Evolutionary conservation across 2,888 invertebrate species (phyloP), one percentile per base, ranked within the genome.

Genomic region (Pyrrhia umbra): DNA sequence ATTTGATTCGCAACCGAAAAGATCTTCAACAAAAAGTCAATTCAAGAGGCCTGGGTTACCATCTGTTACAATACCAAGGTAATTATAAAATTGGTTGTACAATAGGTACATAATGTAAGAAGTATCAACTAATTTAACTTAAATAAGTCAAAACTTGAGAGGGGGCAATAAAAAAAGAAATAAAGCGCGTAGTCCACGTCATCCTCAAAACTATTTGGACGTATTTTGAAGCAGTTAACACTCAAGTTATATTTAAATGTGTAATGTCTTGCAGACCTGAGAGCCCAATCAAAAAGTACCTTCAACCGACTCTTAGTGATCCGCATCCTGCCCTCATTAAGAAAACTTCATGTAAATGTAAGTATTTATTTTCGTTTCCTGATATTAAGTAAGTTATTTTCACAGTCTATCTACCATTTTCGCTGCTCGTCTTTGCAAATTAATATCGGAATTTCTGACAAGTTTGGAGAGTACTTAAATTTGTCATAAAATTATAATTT

Each of bases 291-390:
- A 96, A 97, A 77, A 98, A 97, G 85, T 98, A 97, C 88, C 90
- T 98, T 60, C 97, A 97, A 13, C 98, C 98, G 1, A 98, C 97
- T 0, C 91, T 98, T 47, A 98, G 98, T 20, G 98, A 98, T 91
- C 96, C 96, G 4, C 95, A 95, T 80, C 96, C 96, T 0, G 92
- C 96, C 6, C 95, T 96, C 0, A 95, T 95, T 37, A 96, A 95
- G 79, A 94, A 97, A 87, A 92, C 96, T 50, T 87, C 96, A 82
- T 95, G 97, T 96, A 95, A 95, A 94, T 92, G 74, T 60, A 50
- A 71, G 59, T 63, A 50, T 50, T 68, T 13, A 39, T 0, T 42
- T 49, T 51, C 51, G 8, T 45, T 37, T 37, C 25, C 4, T 37
- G 23, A 23, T 34, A 43, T 18, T 56, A 27, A 16, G 2, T 21